phyloP scores from a whole-genome alignment of 2,113 vertebrate genomes.

The Coreoperca whiteheadi region DNA sequence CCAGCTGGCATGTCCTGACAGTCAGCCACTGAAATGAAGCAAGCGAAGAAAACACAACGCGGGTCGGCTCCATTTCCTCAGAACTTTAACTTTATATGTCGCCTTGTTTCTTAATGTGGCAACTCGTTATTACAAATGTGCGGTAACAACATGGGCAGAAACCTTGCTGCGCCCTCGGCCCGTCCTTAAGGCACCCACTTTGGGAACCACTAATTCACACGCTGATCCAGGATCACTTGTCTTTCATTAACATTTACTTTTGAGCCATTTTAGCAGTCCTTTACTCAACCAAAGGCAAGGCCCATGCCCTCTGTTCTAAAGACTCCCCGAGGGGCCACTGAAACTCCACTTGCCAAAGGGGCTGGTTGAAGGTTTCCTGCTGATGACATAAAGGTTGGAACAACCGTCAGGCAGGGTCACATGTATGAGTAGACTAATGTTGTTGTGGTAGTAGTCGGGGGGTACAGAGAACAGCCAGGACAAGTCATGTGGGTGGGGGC shows the following conservation, averaged over 20 bases:
- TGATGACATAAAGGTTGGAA: not conserved
- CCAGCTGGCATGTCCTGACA: constrained; percentile 5
- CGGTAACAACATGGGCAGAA: too few relatives aligned
- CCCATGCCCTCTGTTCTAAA: not conserved
- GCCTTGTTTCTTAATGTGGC: too few relatives aligned
- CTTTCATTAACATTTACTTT: not conserved
- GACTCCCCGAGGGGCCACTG: not conserved
- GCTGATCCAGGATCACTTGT: not conserved
- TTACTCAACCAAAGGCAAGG: not conserved
- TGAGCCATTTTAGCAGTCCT: not conserved
- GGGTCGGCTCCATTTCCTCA: too few relatives aligned
- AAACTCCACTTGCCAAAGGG: not conserved
- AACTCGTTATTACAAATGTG: too few relatives aligned
- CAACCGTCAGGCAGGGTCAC: not conserved
- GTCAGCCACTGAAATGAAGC: not conserved
- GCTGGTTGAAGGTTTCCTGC: not conserved
- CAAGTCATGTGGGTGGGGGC: constrained; percentile 9
- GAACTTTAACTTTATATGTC: too few relatives aligned
- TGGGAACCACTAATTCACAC: not conserved
- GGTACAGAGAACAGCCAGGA: not conserved
- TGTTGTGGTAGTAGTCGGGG: not conserved
- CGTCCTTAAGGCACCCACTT: too few relatives aligned
- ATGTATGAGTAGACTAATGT: not conserved
- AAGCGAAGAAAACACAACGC: not conserved
- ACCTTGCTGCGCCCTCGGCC: too few relatives aligned